A percentile compares a stretch with the other conserved stretches of the same genome.
These are phyloP conservation scores for Polymixis flavicincta DNA, from an alignment of 2,888 invertebrate genomes.

Conservation along the genomic window DNA sequence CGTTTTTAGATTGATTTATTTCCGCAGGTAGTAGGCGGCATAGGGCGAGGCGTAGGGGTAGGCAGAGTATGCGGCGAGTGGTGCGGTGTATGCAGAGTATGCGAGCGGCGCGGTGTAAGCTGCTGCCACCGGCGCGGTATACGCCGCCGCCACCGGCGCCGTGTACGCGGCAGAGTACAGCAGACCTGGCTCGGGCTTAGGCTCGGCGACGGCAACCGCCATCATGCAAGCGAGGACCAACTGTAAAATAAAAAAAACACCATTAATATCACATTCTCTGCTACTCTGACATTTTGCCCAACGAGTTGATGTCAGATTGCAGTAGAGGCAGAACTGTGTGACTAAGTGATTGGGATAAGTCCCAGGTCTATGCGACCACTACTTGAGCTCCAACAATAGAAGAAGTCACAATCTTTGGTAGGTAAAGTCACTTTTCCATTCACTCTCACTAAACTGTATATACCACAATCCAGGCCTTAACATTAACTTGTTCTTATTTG, in stretches of 20 bases:
- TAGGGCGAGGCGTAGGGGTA: constrained; percentile 75
- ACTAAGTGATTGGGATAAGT: not conserved
- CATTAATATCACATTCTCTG: not conserved
- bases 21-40: constrained; percentile 60
- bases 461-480: not conserved
- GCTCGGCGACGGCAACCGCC: constrained; percentile 77
- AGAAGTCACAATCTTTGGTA: not conserved
- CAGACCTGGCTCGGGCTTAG: constrained; percentile 80
- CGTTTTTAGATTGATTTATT: constrained; percentile 1
- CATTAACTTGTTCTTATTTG: not conserved
- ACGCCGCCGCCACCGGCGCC: constrained; percentile 74
- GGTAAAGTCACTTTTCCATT: constrained; percentile 4
- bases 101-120: constrained; percentile 65
- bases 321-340: too few relatives aligned
- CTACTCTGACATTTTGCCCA: not conserved
- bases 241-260: constrained; percentile 70
- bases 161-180: constrained; percentile 77
- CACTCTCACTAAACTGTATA: not conserved
- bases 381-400: not conserved
- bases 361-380: not conserved
- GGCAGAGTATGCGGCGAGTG: constrained; percentile 70
- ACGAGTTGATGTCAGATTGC: not conserved
- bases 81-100: constrained; percentile 73
- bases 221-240: constrained; percentile 80
- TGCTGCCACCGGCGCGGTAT: constrained; percentile 73